Percentiles rank a stretch among this genome's conserved stretches.
Conservation (phyloP, 2,888 invertebrate species). For the Ophioninae sp. region DNA sequence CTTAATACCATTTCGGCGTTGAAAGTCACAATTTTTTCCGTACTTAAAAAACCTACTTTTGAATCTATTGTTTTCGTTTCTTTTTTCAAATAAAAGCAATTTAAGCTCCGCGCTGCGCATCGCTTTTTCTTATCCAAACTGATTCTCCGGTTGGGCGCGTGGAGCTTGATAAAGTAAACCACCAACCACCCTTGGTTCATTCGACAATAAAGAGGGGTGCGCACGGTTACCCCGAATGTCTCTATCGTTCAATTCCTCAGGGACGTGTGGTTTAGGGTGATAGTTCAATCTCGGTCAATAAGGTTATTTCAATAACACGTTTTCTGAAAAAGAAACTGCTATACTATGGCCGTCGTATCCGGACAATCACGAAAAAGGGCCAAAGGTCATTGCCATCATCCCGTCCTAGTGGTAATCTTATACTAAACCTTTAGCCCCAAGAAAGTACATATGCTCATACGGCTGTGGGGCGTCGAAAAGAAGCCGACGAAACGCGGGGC, state of each 20-base stretch:
- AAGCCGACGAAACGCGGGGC: not conserved
- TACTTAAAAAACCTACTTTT: too few species aligned
- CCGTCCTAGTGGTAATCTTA: constrained; percentile 12
- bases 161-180: too few species aligned
- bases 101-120: too few species aligned
- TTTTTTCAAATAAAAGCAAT: too few species aligned
- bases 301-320: constrained; percentile 3
- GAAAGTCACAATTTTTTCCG: too few species aligned
- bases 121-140: too few species aligned
- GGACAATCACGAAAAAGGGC: constrained; percentile 15
- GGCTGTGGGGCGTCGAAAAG: not conserved
- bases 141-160: too few species aligned
- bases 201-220: too few species aligned
- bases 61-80: too few species aligned
- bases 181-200: too few species aligned
- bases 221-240: too few species aligned
- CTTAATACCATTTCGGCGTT: too few species aligned
- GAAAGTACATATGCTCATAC: constrained; percentile 7
- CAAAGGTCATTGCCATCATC: not conserved
- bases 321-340: constrained; percentile 2
- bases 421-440: constrained; percentile 19
- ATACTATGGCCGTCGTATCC: constrained; percentile 2
- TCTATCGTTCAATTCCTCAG: not conserved
- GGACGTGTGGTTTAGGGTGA: not conserved
- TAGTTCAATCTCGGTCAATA: constrained; percentile 4